phyloP scores from a whole-genome alignment of 2,113 vertebrate species.

The Pundamilia nyererei region DNA sequence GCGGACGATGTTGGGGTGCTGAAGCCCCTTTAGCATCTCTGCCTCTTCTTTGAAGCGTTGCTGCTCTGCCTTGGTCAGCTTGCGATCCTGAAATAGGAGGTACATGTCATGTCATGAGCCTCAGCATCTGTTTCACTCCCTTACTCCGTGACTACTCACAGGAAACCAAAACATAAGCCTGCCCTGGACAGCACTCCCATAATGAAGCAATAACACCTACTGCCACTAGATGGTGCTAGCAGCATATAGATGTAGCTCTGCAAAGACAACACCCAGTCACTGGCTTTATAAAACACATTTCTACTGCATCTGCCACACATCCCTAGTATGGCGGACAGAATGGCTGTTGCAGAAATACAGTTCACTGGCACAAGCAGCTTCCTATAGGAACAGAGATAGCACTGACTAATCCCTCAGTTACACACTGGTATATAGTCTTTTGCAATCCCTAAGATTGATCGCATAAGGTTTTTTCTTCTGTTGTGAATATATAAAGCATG shows the following conservation, averaged over 20 bases:
- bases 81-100: constrained; percentile 77
- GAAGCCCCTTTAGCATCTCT: constrained; percentile 91
- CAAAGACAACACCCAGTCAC: constrained; percentile 62
- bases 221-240: constrained; percentile 66
- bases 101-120: background rate
- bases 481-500: background rate
- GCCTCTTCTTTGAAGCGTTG: constrained; percentile 93
- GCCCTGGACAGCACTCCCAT: background rate
- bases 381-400: background rate
- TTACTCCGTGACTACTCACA: background rate
- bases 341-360: constrained; percentile 27
- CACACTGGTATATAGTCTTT: background rate
- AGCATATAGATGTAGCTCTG: background rate
- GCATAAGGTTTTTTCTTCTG: background rate
- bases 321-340: constrained; percentile 34
- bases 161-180: background rate
- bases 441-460: background rate
- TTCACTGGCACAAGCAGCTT: background rate
- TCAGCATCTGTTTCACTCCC: background rate
- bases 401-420: background rate
- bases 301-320: constrained; percentile 51
- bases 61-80: constrained; percentile 88
- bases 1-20: constrained; percentile 93
- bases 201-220: background rate
- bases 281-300: constrained; percentile 47